Base-by-base conservation (phyloP, 2,113 vertebrate species). In the Gnathonemus echidnorhynchus region DNA sequence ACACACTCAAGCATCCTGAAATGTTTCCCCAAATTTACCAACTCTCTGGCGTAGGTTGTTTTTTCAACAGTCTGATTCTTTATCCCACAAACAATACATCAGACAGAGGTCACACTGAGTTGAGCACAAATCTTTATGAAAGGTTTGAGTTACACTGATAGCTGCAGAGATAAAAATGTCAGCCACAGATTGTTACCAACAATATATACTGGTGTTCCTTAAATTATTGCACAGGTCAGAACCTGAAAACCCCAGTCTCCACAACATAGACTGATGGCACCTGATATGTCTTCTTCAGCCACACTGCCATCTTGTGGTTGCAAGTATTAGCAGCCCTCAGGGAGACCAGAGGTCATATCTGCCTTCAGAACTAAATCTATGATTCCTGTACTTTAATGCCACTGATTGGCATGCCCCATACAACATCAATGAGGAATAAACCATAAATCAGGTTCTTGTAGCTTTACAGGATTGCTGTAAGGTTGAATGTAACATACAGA, bases 181-280 rank as follows among this genome's bases (percentile, higher is more conserved):
- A 70, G 27, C 62, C 62, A 70, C n/a, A 70, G 27, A 70, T 31
- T 70, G 62, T 70, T 70, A 70, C 62, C n/a, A 31, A 31, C 62
- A 13, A 31, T 31, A 70, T 1, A 70, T 27, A 70, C 27, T 70
- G 62, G 62, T 31, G 62, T 70, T 31, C 62, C 53, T 70, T 70
- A 31, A 70, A 53, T 83, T 89, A 83, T 50, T 89, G 88, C 88
- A 89, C n/a, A 89, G 88, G 58, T 31, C 48, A 77, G 70, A 83
- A 83, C 46, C 17, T 39, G 87, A 15, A 39, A 48, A 24, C 74
- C 48, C 10, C 27, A 39, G n/a, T 39, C 27, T 13, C 74, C 17
- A 83, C 10, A 80, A 39, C 49, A 89, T 19, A 48, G n/a, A 49
- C 70, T 11, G 70, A 83, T 50, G 48, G 17, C 70, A 53, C 27